A percentile compares a stretch with the other conserved stretches of the same genome.
Evolutionary conservation across 2,113 vertebrate genomes (phyloP).

Genomic region (Crotalus tigris): DNA sequence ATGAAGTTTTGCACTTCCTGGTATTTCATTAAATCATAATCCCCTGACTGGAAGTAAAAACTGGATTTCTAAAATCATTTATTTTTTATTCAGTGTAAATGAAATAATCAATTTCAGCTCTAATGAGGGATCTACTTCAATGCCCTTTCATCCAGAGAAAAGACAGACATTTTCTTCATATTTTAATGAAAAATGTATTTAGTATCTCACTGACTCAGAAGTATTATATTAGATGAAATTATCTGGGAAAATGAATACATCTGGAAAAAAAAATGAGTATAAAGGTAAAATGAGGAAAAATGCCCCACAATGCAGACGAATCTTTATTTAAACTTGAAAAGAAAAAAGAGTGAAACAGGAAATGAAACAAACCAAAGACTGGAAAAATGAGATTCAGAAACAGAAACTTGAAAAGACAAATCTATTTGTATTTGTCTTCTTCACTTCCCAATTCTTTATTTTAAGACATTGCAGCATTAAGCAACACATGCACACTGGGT

Average conservation of each 20-base stretch:
- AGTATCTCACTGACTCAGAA: not conserved
- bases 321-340: not conserved
- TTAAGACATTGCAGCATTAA: not conserved
- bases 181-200: not conserved
- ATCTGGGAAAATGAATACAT: not conserved
- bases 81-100: not conserved
- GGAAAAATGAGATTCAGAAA: not conserved
- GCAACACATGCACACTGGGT: not conserved
- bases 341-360: not conserved
- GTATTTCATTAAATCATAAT: not conserved
- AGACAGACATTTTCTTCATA: not conserved
- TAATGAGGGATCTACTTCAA: not conserved
- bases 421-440: not conserved
- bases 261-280: not conserved
- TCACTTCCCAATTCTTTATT: not conserved
- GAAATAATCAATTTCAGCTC: not conserved
- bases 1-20: not conserved
- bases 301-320: not conserved
- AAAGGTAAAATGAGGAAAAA: not conserved
- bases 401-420: not conserved
- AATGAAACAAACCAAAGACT: not conserved
- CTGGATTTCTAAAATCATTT: not conserved
- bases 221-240: not conserved
- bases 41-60: not conserved
- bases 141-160: not conserved